Percentiles rank a stretch among this genome's conserved stretches.
Evolutionary conservation across 2,113 vertebrate species (phyloP).

Genomic region (Pimephales promelas): DNA sequence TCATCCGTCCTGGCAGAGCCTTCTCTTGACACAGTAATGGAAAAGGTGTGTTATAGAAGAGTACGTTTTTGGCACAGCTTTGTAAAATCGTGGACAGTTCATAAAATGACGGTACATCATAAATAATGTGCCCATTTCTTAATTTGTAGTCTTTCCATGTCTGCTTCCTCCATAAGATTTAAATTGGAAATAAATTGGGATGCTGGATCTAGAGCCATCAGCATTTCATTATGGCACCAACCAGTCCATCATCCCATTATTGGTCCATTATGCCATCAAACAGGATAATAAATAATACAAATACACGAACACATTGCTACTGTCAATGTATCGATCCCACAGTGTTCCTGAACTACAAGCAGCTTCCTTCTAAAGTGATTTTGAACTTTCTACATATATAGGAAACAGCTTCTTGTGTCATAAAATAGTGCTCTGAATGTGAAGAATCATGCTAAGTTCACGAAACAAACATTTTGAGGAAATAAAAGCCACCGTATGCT

Average conservation of each 20-base stretch:
- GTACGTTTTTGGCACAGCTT: background rate
- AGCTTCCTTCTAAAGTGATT: too few species aligned
- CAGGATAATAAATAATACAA: conserved; percentile 24
- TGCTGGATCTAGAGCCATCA: conserved; percentile 32
- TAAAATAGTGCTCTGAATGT: background rate
- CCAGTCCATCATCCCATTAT: conserved; percentile 19
- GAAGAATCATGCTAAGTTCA: background rate
- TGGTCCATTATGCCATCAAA: conserved; percentile 34
- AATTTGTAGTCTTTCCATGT: conserved; percentile 9
- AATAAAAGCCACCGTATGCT: background rate
- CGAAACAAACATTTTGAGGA: background rate
- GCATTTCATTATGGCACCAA: conserved; percentile 24
- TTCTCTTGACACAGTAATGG: background rate
- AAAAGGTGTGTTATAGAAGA: conserved; percentile 15
- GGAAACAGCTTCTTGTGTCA: background rate
- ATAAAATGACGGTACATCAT: background rate
- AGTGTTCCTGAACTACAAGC: background rate
- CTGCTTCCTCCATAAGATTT: conserved; percentile 33
- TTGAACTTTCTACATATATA: background rate
- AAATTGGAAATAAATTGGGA: conserved; percentile 27
- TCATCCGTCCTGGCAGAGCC: background rate
- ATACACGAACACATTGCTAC: background rate
- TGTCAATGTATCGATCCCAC: background rate
- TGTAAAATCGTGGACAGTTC: background rate
- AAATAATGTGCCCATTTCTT: conserved; percentile 8